Base-by-base conservation (phyloP, 1,140 invertebrate genomes). In the Babylonia areolata region DNA sequence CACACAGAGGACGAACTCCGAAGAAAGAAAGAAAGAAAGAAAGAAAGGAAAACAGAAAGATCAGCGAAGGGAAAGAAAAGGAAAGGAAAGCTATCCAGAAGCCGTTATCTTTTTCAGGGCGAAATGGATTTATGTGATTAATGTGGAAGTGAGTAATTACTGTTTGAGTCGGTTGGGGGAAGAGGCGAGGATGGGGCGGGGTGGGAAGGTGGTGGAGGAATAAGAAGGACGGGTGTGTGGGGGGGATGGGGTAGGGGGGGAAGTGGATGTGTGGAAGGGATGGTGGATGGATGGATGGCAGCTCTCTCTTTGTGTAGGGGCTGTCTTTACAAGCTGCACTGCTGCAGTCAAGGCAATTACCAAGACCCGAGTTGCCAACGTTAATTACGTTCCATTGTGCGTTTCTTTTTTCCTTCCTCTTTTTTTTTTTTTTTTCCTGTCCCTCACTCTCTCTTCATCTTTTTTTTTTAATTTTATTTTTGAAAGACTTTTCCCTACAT, bases 301-400 rank as follows among this genome's bases (percentile, higher is more conserved):
- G 46, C 9, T 31, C n/a, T 35, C 71, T 73, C 71, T 73, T 35
- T 73, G n/a, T 11, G 0, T 6, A 6, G 20, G 51, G n/a, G 6
- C 58, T 23, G 58, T 64, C n/a, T n/a, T 64, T n/a, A 28, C n/a
- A 20, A 28, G 58, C n/a, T 20, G 58, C 20, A 5, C 58, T 64
- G 42, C 58, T 64, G 42, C 58, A 64, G 17, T 2, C 71, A 28
- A 73, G 71, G 33, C 71, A 73, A 35, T 73, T 33, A 73, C 31
- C 28, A 6, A 12, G 31, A 31, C 28, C 71, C 31, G 64, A 28
- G 31, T 35, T 33, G 71, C 71, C 71, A 73, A 15, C 31, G n/a
- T 73, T 31, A 73, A 73, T 73, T 73, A 73, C 71, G n/a, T 35
- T 73, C 3, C 71, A 73, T 73, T 73, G 71, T 37, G 6, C 33